Percentiles rank a stretch among this genome's conserved stretches.
phyloP scores from a whole-genome alignment of 1,140 invertebrate genomes.

The Lamellibrachia luymesi region DNA sequence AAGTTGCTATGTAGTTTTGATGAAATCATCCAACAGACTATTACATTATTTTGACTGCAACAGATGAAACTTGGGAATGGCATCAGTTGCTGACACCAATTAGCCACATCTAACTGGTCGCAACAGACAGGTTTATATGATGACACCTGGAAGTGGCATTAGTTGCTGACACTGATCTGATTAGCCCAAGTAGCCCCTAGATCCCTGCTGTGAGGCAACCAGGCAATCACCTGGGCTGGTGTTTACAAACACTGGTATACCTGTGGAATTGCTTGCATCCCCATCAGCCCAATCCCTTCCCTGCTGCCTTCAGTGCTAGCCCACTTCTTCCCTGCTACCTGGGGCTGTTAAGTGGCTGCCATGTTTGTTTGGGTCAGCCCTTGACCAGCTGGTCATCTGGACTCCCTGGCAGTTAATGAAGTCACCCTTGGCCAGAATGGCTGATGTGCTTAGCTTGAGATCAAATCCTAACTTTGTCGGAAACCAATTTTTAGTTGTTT shows the following conservation, averaged over 20 bases:
- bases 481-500: too few relatives aligned
- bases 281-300: not conserved
- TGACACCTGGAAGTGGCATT: not conserved
- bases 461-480: too few relatives aligned
- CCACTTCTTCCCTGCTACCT: not conserved
- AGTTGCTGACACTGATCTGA: not conserved
- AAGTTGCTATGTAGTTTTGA: too few relatives aligned
- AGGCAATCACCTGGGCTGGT: not conserved
- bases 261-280: not conserved
- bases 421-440: not conserved
- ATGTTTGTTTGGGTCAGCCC: not conserved
- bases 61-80: too few relatives aligned
- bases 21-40: too few relatives aligned
- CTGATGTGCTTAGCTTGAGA: too few relatives aligned
- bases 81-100: not conserved
- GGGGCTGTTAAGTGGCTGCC: not conserved
- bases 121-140: not conserved
- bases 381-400: not conserved
- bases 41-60: too few relatives aligned
- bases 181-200: not conserved
- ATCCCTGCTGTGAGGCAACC: not conserved
- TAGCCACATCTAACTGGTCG: not conserved
- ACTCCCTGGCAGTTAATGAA: not conserved
- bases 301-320: not conserved
- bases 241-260: conserved; percentile 1